A percentile compares a stretch with the other conserved stretches of the same genome.
Conservation (phyloP, 2,888 invertebrate genomes). For the Zaprionus obscuricornis region DNA sequence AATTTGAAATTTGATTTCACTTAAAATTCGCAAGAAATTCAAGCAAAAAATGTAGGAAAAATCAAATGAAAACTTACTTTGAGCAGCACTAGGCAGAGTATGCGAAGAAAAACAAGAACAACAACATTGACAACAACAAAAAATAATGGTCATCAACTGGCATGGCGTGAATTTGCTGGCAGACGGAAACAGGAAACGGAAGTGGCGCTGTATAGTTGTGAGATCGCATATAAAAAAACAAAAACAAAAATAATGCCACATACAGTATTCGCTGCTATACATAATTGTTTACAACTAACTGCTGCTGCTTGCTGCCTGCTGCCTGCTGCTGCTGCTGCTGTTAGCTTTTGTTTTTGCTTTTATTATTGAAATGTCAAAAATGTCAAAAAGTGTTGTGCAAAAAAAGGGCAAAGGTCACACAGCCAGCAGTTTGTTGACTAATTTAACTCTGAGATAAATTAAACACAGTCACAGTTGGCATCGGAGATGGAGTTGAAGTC, state of each 20-base stretch:
- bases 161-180: conserved; percentile 24
- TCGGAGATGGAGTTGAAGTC: too few relatives aligned
- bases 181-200: conserved; percentile 43
- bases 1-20: too few relatives aligned
- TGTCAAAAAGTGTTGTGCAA: too few relatives aligned
- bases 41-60: too few relatives aligned
- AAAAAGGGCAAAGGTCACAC: conserved; percentile 29
- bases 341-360: conserved; percentile 16
- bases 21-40: too few relatives aligned
- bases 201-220: conserved; percentile 33
- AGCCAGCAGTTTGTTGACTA: neutral
- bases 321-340: too few relatives aligned
- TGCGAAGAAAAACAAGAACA: too few relatives aligned
- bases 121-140: conserved; percentile 20
- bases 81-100: too few relatives aligned
- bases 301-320: too few relatives aligned
- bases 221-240: too few relatives aligned
- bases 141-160: conserved; percentile 18
- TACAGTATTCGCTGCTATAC: conserved; percentile 19
- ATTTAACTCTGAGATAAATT: conserved; percentile 15
- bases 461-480: conserved; percentile 21
- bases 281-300: conserved; percentile 53
- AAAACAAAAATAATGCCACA: conserved; percentile 29
- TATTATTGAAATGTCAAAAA: conserved; percentile 13
- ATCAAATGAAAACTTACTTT: too few relatives aligned